phyloP scores from a whole-genome alignment of 2,888 invertebrate genomes.

The Thecophora atra region DNA sequence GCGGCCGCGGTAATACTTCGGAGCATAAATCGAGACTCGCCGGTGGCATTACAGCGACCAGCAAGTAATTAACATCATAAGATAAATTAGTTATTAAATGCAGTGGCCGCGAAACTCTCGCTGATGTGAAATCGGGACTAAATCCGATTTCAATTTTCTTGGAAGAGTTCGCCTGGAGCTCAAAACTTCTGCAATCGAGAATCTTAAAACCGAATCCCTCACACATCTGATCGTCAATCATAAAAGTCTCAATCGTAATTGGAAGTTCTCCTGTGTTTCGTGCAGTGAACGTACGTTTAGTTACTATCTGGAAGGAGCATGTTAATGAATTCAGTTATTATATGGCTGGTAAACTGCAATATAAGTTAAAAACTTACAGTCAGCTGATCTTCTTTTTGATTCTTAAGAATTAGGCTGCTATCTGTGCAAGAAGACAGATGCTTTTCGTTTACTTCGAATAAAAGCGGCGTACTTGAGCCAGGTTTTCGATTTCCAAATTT shows the following conservation, averaged over 20 bases:
- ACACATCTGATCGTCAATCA: conserved; percentile 75
- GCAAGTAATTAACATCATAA: conserved; percentile 73
- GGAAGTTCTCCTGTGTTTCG: conserved; percentile 91
- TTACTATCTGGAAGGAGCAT: conserved; percentile 67
- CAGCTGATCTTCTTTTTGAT: conserved; percentile 11
- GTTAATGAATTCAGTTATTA: neutral
- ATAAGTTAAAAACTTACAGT: conserved; percentile 7
- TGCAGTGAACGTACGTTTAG: conserved; percentile 83
- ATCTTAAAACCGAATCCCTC: conserved; percentile 84
- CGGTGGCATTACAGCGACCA: conserved; percentile 73
- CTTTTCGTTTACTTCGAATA: conserved; percentile 78
- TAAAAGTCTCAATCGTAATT: conserved; percentile 76
- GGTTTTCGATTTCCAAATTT: conserved; percentile 88
- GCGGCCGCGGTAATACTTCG: conserved; percentile 75
- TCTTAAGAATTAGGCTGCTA: conserved; percentile 6
- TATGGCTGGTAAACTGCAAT: too few species aligned
- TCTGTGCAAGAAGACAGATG: conserved; percentile 62
- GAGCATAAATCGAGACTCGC: conserved; percentile 77
- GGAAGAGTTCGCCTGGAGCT: conserved; percentile 76
- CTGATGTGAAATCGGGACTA: conserved; percentile 86
- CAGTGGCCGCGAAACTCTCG: conserved; percentile 75
- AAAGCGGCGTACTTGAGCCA: conserved; percentile 77
- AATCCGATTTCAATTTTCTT: conserved; percentile 85
- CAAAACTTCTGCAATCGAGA: conserved; percentile 78
- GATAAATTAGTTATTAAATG: conserved; percentile 72